A percentile compares a stretch with the other conserved stretches of the same genome.
Evolutionary conservation across 2,888 invertebrate genomes (phyloP).

Genomic region (Sphaerophoria taeniata): DNA sequence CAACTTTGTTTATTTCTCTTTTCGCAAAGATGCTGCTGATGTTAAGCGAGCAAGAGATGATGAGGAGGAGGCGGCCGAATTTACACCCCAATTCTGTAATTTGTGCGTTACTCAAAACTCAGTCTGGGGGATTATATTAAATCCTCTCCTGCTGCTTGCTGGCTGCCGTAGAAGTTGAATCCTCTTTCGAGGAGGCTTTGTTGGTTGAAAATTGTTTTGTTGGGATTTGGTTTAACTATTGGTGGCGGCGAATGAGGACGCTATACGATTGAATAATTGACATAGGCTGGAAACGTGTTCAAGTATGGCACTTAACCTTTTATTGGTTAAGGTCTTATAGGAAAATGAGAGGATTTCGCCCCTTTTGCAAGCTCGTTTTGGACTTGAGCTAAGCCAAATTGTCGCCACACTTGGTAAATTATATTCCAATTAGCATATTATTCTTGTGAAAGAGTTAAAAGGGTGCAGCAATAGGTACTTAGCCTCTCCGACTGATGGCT

Average conservation of each 20-base stretch:
- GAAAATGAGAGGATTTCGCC: conserved; percentile 50
- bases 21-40: neutral
- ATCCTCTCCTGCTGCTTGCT: conserved; percentile 4
- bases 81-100: conserved; percentile 43
- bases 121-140: conserved; percentile 62
- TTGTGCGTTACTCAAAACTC: conserved; percentile 29
- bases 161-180: neutral
- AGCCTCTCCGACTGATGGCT: too few relatives aligned
- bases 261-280: conserved; percentile 4
- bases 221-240: conserved; percentile 54
- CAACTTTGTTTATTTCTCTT: conserved; percentile 43
- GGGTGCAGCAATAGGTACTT: too few relatives aligned
- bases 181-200: neutral
- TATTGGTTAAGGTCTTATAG: conserved; percentile 65
- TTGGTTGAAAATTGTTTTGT: conserved; percentile 54
- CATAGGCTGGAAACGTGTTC: conserved; percentile 53
- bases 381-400: conserved; percentile 41
- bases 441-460: conserved; percentile 3
- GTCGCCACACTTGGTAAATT: conserved; percentile 72
- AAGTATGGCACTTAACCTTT: conserved; percentile 73
- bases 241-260: neutral
- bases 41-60: neutral
- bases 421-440: conserved; percentile 74
- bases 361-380: conserved; percentile 36
- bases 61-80: neutral